These are phyloP conservation scores for Thripadectes ignobilis DNA, from an alignment of 2,797 vertebrate species.

Conservation along the genomic window DNA sequence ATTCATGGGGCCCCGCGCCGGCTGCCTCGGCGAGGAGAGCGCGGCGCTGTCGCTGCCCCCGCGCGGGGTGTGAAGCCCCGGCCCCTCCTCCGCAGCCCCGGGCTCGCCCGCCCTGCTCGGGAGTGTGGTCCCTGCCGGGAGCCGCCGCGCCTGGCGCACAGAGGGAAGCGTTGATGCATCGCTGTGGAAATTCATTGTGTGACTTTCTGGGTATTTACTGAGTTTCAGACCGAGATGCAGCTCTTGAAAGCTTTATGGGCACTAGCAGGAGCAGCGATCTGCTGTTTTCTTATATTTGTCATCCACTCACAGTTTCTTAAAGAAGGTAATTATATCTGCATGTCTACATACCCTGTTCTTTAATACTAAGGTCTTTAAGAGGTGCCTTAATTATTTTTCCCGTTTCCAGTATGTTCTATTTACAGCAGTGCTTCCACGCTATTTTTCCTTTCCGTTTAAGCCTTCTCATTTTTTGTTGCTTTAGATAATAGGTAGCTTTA, in stretches of 20 bases:
- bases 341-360: constrained; percentile 61
- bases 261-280: constrained; percentile 94
- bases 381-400: constrained; percentile 64
- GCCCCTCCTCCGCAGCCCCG: constrained; percentile 63
- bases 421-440: constrained; percentile 43
- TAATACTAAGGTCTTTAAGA: constrained; percentile 49
- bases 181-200: constrained; percentile 75
- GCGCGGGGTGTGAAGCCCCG: constrained; percentile 61
- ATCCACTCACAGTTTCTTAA: constrained; percentile 94
- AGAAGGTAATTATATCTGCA: constrained; percentile 90
- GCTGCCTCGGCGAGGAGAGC: constrained; percentile 61
- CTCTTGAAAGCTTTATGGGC: constrained; percentile 96
- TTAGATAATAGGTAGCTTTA: constrained; percentile 22
- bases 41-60: constrained; percentile 67
- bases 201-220: constrained; percentile 80
- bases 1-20: constrained; percentile 76
- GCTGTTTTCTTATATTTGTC: constrained; percentile 93
- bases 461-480: not conserved
- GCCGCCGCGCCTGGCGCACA: constrained; percentile 68
- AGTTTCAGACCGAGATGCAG: constrained; percentile 91
- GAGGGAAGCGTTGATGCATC: constrained; percentile 72
- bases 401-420: constrained; percentile 66
- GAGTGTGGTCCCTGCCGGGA: constrained; percentile 64
- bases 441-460: not conserved
- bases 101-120: constrained; percentile 61